phyloP scores from a whole-genome alignment of 1,140 invertebrate genomes.

The Lasaia peninsularis region DNA sequence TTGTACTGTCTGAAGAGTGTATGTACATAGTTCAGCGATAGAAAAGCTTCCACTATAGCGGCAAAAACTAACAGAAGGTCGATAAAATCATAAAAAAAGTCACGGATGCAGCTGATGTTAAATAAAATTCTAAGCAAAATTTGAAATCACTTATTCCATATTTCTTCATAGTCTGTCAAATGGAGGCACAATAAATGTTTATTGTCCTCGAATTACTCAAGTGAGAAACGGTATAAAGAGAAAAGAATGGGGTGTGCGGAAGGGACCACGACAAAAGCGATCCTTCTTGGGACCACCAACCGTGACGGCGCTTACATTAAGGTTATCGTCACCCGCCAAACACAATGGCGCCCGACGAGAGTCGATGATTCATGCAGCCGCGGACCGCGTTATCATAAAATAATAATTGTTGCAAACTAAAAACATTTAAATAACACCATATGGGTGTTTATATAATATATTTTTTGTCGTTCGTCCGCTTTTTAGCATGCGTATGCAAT shows the following conservation, averaged over 20 bases:
- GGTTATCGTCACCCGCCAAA: constrained; percentile 73
- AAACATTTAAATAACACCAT: no score
- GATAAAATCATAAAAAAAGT: no score
- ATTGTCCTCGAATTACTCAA: constrained; percentile 73
- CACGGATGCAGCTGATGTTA: no score
- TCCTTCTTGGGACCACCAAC: constrained; percentile 72
- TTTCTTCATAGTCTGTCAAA: constrained; percentile 70
- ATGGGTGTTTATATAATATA: no score
- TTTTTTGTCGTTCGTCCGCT: no score
- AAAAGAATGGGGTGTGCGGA: constrained; percentile 69
- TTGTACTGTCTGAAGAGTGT: no score
- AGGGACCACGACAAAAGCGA: constrained; percentile 70
- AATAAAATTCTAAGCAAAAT: constrained; percentile 27
- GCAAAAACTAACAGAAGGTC: no score
- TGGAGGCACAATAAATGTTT: constrained; percentile 72
- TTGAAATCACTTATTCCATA: constrained; percentile 61
- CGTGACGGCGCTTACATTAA: constrained; percentile 75
- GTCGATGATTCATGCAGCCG: constrained; percentile 66
- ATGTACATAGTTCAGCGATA: no score
- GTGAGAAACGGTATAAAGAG: constrained; percentile 73
- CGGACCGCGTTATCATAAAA: constrained; percentile 51
- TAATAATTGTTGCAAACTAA: constrained; percentile 40
- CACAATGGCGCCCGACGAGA: constrained; percentile 62
- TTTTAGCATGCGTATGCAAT: no score
- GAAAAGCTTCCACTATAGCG: no score